Conservation (phyloP, 2,888 invertebrate species). For the Xestia xanthographa region DNA sequence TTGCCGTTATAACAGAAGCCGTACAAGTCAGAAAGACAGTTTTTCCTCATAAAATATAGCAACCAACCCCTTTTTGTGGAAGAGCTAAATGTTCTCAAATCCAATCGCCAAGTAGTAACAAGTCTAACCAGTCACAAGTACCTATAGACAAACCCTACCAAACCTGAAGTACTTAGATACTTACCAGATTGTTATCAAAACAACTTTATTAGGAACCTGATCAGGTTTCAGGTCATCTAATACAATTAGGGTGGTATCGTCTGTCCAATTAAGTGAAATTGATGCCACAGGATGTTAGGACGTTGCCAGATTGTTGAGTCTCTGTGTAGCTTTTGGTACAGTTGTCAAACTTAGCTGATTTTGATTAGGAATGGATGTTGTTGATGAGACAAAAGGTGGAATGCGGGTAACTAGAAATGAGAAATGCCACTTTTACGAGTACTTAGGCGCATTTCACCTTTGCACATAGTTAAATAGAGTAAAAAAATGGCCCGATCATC, state of each 20-base stretch:
- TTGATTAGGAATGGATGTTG: not conserved
- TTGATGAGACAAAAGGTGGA: not conserved
- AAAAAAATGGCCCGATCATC: no score
- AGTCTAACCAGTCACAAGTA: not conserved
- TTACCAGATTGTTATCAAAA: not conserved
- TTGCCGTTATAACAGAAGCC: no score
- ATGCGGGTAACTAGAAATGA: not conserved
- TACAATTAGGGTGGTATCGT: slow-evolving; percentile 15
- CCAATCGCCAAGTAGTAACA: not conserved
- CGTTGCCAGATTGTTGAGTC: not conserved
- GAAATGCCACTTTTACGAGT: no score
- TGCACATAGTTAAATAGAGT: no score
- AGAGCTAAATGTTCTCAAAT: not conserved
- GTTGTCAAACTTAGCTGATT: not conserved
- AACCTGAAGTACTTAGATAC: not conserved
- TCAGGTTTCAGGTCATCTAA: slow-evolving; percentile 4
- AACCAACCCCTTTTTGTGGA: not conserved
- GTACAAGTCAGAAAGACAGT: no score
- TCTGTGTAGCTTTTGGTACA: not conserved
- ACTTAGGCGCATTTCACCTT: no score
- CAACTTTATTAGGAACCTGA: slow-evolving; percentile 8
- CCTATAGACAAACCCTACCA: not conserved
- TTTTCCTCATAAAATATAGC: not conserved
- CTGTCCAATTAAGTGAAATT: slow-evolving; percentile 24
- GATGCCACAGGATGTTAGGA: not conserved